These are phyloP conservation scores for Nebria ingens DNA, from an alignment of 1,140 invertebrate species.

Conservation along the genomic window DNA sequence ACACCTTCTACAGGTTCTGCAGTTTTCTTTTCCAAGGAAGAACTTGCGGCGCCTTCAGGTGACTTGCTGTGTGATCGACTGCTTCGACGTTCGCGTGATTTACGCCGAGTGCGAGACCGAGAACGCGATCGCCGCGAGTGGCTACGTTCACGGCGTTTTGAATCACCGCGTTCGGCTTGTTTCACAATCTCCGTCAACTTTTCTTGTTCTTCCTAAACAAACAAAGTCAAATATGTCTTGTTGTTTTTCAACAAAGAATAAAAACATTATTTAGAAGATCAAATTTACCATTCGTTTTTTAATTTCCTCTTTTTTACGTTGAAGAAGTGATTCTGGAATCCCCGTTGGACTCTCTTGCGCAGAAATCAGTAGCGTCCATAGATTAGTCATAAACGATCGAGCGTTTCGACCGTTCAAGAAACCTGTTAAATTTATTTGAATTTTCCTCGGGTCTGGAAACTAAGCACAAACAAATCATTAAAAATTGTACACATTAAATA, in stretches of 20 bases:
- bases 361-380: conserved; percentile 91
- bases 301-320: conserved; percentile 95
- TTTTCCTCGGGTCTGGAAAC: conserved; percentile 94
- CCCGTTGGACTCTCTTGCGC: conserved; percentile 91
- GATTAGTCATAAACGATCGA: conserved; percentile 90
- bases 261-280: conserved; percentile 9
- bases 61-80: neutral
- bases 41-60: no score
- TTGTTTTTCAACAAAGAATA: neutral
- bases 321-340: conserved; percentile 85
- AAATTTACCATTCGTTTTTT: conserved; percentile 63
- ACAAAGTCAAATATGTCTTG: neutral
- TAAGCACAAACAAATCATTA: conserved; percentile 38
- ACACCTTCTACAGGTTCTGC: no score
- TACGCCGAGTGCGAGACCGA: conserved; percentile 19
- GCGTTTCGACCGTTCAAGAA: conserved; percentile 98
- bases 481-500: conserved; percentile 8
- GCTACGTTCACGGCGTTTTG: conserved; percentile 23
- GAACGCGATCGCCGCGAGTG: conserved; percentile 22
- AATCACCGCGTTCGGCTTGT: neutral
- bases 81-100: conserved; percentile 14
- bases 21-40: conserved; percentile 5
- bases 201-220: conserved; percentile 21
- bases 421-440: conserved; percentile 99
- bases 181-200: conserved; percentile 25